Conservation (phyloP, 2,113 vertebrate species). For the Spheniscus mendiculus region DNA sequence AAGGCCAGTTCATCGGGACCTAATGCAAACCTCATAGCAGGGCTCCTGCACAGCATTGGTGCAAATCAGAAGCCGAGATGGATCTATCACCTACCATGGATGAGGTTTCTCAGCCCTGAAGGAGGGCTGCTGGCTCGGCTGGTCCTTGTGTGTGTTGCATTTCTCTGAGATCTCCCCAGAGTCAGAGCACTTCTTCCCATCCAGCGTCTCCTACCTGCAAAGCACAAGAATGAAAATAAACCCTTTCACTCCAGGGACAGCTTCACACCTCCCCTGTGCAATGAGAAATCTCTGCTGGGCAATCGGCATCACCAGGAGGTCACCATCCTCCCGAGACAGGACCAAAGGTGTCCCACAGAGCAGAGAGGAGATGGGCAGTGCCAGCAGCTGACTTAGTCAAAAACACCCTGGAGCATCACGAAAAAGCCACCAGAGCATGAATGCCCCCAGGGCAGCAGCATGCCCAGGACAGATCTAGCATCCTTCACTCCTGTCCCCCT, state of each 20-base stretch:
- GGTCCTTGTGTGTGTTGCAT: neutral
- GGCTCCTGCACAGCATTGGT: fast-evolving
- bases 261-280: neutral
- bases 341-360: neutral
- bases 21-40: neutral
- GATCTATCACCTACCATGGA: neutral
- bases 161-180: neutral
- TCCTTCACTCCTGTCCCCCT: neutral
- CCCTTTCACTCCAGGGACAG: neutral
- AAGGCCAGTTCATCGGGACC: neutral
- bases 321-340: neutral
- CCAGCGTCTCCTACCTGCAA: neutral
- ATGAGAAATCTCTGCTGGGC: neutral
- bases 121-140: neutral
- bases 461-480: neutral
- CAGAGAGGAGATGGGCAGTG: neutral
- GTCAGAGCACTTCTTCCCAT: neutral
- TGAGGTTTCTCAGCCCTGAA: neutral
- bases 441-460: fast-evolving
- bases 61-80: neutral
- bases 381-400: neutral
- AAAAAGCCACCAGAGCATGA: neutral
- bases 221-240: neutral
- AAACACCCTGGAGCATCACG: neutral
- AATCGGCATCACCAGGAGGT: neutral